A percentile compares a stretch with the other conserved stretches of the same genome.
Evolutionary conservation across 1,140 invertebrate genomes (phyloP).

Genomic region (Branchinecta lynchi): DNA sequence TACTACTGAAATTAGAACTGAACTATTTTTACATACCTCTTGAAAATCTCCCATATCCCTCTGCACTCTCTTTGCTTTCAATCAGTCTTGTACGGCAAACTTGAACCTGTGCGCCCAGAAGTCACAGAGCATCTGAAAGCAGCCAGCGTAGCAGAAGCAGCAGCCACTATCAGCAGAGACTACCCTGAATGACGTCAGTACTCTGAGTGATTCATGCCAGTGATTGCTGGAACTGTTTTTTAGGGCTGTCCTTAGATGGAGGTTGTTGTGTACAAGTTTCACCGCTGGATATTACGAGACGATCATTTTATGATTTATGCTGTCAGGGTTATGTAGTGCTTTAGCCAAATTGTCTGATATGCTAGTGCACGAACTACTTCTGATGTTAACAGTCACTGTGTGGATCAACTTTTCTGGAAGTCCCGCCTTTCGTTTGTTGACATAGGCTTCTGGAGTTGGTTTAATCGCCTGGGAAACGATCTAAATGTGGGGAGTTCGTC

Average conservation of each 20-base stretch:
- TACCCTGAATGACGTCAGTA: conserved; percentile 1
- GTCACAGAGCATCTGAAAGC: not conserved
- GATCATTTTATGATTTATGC: conserved; percentile 1
- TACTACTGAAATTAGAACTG: too few species aligned
- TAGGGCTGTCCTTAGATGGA: not conserved
- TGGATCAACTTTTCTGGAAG: not conserved
- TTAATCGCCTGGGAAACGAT: not conserved
- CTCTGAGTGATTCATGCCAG: not conserved
- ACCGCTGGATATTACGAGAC: conserved; percentile 6
- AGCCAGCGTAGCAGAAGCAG: not conserved
- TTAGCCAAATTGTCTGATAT: not conserved
- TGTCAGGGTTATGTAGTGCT: not conserved
- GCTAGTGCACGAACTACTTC: not conserved
- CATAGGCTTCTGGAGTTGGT: not conserved
- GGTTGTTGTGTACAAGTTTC: not conserved
- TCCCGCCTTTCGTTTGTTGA: not conserved
- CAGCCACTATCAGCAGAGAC: not conserved
- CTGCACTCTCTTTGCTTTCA: not conserved
- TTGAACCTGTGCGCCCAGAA: not conserved
- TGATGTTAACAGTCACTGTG: not conserved
- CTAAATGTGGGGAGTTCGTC: not conserved
- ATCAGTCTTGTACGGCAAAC: not conserved
- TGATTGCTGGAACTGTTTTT: not conserved
- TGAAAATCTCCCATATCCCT: not conserved
- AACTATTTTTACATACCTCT: not conserved